These are phyloP conservation scores for Dreissena polymorpha DNA, from an alignment of 1,140 invertebrate species.

Conservation along the genomic window DNA sequence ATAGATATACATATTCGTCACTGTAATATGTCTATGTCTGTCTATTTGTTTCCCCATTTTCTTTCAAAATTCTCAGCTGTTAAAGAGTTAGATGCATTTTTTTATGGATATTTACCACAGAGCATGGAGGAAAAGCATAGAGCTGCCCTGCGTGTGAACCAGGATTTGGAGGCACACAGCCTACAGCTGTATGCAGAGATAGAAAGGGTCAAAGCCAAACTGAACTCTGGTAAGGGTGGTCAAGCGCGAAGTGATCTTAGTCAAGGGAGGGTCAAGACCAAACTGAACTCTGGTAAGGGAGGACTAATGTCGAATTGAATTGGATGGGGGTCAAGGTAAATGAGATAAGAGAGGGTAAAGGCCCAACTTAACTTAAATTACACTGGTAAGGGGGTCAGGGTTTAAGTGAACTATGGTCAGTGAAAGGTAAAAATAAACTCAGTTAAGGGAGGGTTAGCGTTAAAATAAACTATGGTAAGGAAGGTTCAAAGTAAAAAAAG, in stretches of 20 bases:
- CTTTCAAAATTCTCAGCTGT: background rate
- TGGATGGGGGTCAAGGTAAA: background rate
- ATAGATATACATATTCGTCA: background rate
- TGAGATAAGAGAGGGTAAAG: background rate
- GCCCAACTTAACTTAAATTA: background rate
- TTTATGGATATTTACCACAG: slow-evolving; percentile 50
- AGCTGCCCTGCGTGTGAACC: slow-evolving; percentile 66
- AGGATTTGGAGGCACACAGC: slow-evolving; percentile 63
- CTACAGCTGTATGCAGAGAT: slow-evolving; percentile 65
- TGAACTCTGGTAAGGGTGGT: background rate
- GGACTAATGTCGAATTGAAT: background rate
- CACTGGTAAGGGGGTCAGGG: too few species aligned
- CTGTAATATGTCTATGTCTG: background rate
- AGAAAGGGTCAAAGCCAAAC: slow-evolving; percentile 57
- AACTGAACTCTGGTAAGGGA: background rate
- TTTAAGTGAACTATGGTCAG: too few species aligned
- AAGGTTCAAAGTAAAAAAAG: too few species aligned
- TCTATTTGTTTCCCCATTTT: background rate
- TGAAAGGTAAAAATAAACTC: too few species aligned
- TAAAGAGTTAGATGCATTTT: background rate
- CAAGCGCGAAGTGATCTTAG: too few species aligned
- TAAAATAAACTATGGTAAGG: too few species aligned
- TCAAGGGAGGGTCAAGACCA: background rate
- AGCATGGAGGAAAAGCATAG: slow-evolving; percentile 70
- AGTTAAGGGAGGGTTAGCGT: too few species aligned